Evolutionary conservation across 2,113 vertebrate species (phyloP).

Genomic region (Fulica atra): DNA sequence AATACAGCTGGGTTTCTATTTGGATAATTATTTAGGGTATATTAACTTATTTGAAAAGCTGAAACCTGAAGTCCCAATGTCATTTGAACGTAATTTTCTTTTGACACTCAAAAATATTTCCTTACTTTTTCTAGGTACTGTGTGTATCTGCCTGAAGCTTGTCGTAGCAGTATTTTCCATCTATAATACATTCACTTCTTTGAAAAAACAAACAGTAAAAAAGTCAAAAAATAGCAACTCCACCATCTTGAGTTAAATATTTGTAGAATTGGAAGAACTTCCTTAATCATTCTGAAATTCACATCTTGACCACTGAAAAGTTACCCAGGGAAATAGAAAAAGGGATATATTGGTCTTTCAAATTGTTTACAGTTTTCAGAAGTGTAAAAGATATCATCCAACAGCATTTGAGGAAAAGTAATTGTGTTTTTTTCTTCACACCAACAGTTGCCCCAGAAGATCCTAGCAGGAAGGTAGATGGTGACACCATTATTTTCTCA

Average conservation of each 20-base stretch:
- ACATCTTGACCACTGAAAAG: background rate
- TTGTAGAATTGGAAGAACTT: background rate
- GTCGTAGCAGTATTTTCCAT: background rate
- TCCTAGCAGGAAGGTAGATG: constrained; percentile 88
- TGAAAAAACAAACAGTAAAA: background rate
- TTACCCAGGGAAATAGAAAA: background rate
- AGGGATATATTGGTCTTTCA: background rate
- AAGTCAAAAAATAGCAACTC: background rate
- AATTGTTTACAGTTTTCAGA: background rate
- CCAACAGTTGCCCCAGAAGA: constrained; percentile 88
- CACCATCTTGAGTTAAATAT: background rate
- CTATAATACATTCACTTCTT: background rate
- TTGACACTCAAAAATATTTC: background rate
- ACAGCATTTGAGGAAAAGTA: background rate
- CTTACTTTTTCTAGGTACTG: background rate
- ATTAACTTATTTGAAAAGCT: background rate
- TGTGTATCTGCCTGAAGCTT: background rate
- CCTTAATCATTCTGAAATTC: background rate
- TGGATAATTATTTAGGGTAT: background rate
- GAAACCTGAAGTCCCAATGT: background rate
- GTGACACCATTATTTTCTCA: constrained; percentile 91
- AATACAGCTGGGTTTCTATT: background rate
- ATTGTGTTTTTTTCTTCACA: background rate
- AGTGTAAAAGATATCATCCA: background rate
- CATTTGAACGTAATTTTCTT: background rate